These are phyloP conservation scores for Cheilosia vulpina DNA, from an alignment of 2,888 invertebrate genomes.

Conservation along the genomic window DNA sequence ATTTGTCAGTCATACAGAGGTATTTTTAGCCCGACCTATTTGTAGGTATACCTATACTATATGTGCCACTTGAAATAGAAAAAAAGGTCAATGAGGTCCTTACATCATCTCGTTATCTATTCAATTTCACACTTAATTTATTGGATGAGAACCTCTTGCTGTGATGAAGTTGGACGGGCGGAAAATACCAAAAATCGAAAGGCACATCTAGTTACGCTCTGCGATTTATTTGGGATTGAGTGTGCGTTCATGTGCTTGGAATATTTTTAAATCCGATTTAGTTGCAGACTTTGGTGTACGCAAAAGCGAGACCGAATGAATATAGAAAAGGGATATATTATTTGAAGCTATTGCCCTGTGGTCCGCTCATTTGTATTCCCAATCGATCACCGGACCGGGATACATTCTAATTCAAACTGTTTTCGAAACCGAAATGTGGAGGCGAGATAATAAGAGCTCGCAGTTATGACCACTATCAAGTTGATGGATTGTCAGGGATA, in stretches of 20 bases:
- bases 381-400: conserved; percentile 34
- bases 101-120: conserved; percentile 76
- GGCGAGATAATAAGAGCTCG: conserved; percentile 5
- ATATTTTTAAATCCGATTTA: conserved; percentile 45
- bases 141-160: conserved; percentile 73
- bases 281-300: background rate
- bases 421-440: background rate
- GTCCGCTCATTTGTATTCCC: conserved; percentile 52
- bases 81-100: conserved; percentile 73
- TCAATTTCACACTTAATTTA: conserved; percentile 78
- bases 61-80: conserved; percentile 54
- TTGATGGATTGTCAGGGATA: conserved; percentile 44
- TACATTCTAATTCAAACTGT: conserved; percentile 33
- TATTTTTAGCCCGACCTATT: background rate
- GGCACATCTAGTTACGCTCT: conserved; percentile 39
- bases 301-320: background rate
- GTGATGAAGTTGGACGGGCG: conserved; percentile 64
- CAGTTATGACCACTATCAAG: conserved; percentile 46
- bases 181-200: conserved; percentile 67
- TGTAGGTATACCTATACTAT: background rate
- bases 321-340: conserved; percentile 48
- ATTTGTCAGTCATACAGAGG: conserved; percentile 66
- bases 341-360: conserved; percentile 28
- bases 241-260: conserved; percentile 58
- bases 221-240: conserved; percentile 64